Base-by-base conservation (phyloP, 2,888 invertebrate species). In the Plebejus anna region DNA sequence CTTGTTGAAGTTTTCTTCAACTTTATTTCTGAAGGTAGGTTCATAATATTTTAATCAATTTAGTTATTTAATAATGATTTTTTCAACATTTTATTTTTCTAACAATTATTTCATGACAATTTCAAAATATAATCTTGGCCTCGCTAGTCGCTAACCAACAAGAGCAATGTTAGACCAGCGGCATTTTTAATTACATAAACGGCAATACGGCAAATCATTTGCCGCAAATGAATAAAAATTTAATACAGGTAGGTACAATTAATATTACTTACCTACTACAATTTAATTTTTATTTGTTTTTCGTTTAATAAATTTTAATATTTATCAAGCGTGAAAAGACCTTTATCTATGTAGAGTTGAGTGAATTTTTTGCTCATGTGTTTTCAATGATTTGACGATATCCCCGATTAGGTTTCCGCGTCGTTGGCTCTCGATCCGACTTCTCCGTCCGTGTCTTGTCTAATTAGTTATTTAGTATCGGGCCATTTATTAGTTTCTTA, bases 401-500 rank as follows among this genome's bases (percentile, higher is more conserved):
- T 77, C 76, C 76, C 55, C 57, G 77, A 75, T 73, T 55, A 75
- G 59, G 76, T 79, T 80, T 76, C 79, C 81, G 79, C 79, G 77
- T 79, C 79, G 80, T 76, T 79, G 79, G 71, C 70, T 79, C 59
- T 70, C 76, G 78, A 75, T 77, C 77, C 42, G 75, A 77, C 77
- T 78, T 79, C 78, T 78, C 79, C 80, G 78, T 79, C 79, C 81
- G 80, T 82, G 76, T 78, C 81, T 79, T 77, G 75, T 79, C 75
- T 80, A 81, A 81, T 79, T 80, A 78, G 78, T 79, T 81, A 81
- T 81, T 82, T 81, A 82, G 79, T 81, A 79, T 79, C 76, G 66
- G 78, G 73, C 72, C 77, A 78, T 80, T 78, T 82, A 79, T 80
- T 78, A 79, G 77, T 81, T 79, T 80, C 77, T 77, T 80, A 78